phyloP scores from a whole-genome alignment of 2,888 invertebrate species.

The Cosmorhoe ocellata region DNA sequence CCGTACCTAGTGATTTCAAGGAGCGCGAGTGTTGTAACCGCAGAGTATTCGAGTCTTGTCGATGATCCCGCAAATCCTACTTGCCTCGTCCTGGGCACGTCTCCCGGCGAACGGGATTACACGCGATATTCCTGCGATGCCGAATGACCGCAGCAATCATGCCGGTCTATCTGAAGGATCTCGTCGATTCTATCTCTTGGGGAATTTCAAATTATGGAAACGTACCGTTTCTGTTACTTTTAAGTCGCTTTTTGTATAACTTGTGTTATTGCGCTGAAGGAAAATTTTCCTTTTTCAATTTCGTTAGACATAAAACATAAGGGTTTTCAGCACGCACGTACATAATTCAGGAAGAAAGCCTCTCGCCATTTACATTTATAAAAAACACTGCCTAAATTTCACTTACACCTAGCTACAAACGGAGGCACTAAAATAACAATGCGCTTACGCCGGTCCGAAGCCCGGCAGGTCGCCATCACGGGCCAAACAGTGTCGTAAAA shows the following conservation, averaged over 20 bases:
- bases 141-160: conserved; percentile 58
- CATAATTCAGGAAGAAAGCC: conserved; percentile 9
- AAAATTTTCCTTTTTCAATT: not conserved
- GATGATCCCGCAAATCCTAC: conserved; percentile 72
- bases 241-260: not conserved
- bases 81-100: conserved; percentile 63
- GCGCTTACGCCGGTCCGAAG: conserved; percentile 57
- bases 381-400: conserved; percentile 41
- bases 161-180: conserved; percentile 42
- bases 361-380: conserved; percentile 20
- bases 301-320: conserved; percentile 10
- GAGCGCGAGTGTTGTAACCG: conserved; percentile 50
- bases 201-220: conserved; percentile 30
- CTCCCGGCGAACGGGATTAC: conserved; percentile 59
- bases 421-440: conserved; percentile 64
- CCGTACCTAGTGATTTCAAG: conserved; percentile 23
- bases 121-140: conserved; percentile 53
- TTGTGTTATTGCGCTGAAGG: not conserved
- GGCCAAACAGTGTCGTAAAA: conserved; percentile 75
- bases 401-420: conserved; percentile 54
- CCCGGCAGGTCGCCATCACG: conserved; percentile 62
- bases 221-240: not conserved
- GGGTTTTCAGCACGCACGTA: conserved; percentile 2
- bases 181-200: conserved; percentile 29
- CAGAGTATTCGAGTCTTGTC: conserved; percentile 60